Percentiles rank a stretch among this genome's conserved stretches.
Evolutionary conservation across 2,888 invertebrate genomes (phyloP).

Genomic region (Pandemis corylana): DNA sequence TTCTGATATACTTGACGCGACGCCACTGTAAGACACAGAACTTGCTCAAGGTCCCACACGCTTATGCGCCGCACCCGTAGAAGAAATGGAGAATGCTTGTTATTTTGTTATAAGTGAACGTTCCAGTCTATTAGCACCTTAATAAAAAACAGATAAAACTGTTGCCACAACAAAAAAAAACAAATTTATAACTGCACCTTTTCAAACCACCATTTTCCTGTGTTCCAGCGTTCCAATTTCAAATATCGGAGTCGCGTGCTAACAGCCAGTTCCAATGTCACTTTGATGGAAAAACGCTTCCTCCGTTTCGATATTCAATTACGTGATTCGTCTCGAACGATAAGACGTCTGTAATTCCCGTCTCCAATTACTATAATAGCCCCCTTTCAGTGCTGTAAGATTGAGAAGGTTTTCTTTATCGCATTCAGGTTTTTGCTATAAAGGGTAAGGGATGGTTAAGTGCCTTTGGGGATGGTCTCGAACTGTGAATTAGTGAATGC

Average conservation of each 20-base stretch:
- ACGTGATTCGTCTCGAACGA: constrained; percentile 39
- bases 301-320: constrained; percentile 38
- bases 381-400: constrained; percentile 19
- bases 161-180: not conserved
- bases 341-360: constrained; percentile 41
- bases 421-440: constrained; percentile 19
- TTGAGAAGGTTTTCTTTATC: constrained; percentile 27
- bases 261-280: constrained; percentile 26
- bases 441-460: constrained; percentile 8
- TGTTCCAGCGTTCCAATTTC: constrained; percentile 19
- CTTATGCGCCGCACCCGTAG: too few relatives aligned
- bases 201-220: not conserved
- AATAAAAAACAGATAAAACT: not conserved
- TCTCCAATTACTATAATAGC: constrained; percentile 40
- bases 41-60: too few relatives aligned
- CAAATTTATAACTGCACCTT: not conserved
- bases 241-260: constrained; percentile 24
- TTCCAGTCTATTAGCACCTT: not conserved
- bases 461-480: constrained; percentile 1
- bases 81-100: too few relatives aligned
- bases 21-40: too few relatives aligned
- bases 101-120: too few relatives aligned
- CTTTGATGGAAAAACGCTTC: constrained; percentile 37
- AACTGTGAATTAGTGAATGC: constrained; percentile 8
- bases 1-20: too few relatives aligned